Evolutionary conservation across 2,888 invertebrate genomes (phyloP).

Genomic region (Cylloceria caligata): DNA sequence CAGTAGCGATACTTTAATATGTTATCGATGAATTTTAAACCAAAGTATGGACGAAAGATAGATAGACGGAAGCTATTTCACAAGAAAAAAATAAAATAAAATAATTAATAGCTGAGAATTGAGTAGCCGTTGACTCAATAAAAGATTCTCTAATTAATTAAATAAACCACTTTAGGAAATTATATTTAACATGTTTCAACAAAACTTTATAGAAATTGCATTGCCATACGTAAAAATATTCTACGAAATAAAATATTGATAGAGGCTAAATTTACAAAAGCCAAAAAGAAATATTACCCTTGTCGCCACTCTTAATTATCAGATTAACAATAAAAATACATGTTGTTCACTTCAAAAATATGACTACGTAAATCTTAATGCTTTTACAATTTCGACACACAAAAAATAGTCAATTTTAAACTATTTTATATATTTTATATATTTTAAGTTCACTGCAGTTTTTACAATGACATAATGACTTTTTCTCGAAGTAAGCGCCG

Average conservation of each 20-base stretch:
- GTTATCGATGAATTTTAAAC: not conserved
- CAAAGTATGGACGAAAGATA: not conserved
- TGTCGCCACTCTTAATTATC: not conserved
- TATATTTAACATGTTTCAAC: not conserved
- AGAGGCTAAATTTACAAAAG: not conserved
- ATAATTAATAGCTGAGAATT: not conserved
- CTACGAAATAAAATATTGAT: not conserved
- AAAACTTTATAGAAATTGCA: not conserved
- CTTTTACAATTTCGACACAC: not conserved
- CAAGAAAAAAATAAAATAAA: not conserved
- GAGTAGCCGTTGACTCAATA: not conserved
- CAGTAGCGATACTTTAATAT: not conserved
- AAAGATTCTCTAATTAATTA: not conserved
- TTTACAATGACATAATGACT: conserved; percentile 4
- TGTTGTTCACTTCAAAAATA: not conserved
- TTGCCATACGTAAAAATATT: not conserved
- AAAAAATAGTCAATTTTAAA: too few relatives aligned
- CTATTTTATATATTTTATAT: too few relatives aligned
- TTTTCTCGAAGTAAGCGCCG: conserved; percentile 30
- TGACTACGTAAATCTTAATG: not conserved
- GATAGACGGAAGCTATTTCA: not conserved
- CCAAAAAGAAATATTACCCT: not conserved
- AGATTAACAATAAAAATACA: conserved; percentile 8
- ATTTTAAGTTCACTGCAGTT: not conserved
- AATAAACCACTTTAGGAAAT: not conserved